phyloP scores from a whole-genome alignment of 2,113 vertebrate genomes.

The Cichladusa arquata region DNA sequence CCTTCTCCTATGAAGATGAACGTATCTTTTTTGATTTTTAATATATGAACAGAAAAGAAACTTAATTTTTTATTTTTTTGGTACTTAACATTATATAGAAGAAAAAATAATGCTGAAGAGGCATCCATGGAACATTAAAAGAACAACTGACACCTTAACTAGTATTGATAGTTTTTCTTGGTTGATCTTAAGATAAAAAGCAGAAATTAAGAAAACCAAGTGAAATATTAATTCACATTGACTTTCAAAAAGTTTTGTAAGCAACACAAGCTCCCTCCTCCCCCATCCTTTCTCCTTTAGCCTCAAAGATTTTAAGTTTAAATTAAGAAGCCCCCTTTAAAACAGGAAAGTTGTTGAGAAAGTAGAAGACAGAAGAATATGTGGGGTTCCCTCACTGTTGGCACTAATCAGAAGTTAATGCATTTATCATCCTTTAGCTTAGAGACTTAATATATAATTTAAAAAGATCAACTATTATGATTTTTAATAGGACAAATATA shows the following conservation, averaged over 20 bases:
- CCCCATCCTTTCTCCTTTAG: neutral
- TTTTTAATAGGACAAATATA: neutral
- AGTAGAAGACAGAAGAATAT: neutral
- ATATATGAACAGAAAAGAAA: neutral
- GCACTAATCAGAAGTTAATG: neutral
- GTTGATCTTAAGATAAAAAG: neutral
- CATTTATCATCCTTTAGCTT: neutral
- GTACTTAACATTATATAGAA: neutral
- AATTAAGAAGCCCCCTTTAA: neutral
- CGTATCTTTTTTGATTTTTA: neutral
- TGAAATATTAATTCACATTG: neutral
- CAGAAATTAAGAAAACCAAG: neutral
- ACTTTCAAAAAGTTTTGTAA: neutral
- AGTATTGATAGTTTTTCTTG: neutral
- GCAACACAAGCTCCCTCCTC: accelerated
- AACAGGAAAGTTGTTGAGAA: neutral
- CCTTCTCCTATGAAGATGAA: neutral
- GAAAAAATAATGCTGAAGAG: neutral
- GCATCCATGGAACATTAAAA: neutral
- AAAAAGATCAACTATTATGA: neutral
- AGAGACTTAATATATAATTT: neutral
- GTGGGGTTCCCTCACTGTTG: neutral
- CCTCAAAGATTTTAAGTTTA: neutral
- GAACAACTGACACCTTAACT: neutral
- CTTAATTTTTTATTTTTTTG: neutral